Evolutionary conservation across 2,113 vertebrate species (phyloP).

Genomic region (Crotalus viridis): DNA sequence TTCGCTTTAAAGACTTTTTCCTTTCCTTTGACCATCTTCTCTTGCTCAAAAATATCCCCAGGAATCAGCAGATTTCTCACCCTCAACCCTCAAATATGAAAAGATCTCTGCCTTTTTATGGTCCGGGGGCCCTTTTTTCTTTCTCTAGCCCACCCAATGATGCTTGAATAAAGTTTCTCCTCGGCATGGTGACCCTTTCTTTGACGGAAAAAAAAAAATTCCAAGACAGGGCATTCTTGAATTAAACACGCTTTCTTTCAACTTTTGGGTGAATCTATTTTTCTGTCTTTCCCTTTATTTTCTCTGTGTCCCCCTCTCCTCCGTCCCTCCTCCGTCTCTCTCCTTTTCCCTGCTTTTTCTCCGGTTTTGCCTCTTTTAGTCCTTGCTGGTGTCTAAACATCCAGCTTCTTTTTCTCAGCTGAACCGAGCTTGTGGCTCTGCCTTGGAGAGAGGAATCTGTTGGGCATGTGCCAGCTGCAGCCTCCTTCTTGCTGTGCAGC

Average conservation of each 20-base stretch:
- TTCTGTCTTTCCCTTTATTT: not conserved
- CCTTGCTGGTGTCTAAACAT: not conserved
- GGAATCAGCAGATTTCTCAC: not conserved
- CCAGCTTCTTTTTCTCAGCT: not conserved
- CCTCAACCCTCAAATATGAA: not conserved
- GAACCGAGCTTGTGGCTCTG: not conserved
- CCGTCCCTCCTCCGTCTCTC: not conserved
- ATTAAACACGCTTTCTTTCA: not conserved
- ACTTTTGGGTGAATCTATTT: not conserved
- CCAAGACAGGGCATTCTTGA: not conserved
- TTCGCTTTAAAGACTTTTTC: not conserved
- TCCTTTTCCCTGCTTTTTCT: not conserved
- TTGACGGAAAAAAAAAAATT: accelerated
- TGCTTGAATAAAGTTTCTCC: not conserved
- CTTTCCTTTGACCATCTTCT: not conserved
- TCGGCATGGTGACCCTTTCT: not conserved
- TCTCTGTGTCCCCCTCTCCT: not conserved
- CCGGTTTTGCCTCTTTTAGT: not conserved
- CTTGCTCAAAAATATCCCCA: not conserved
- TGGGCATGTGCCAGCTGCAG: not conserved
- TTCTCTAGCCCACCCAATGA: not conserved
- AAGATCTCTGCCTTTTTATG: not conserved
- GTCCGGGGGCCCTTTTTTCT: not conserved
- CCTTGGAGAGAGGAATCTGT: not conserved
- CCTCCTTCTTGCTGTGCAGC: not conserved